Base-by-base conservation (phyloP, 2,797 vertebrate species). In the Enteromius anoplus region DNA sequence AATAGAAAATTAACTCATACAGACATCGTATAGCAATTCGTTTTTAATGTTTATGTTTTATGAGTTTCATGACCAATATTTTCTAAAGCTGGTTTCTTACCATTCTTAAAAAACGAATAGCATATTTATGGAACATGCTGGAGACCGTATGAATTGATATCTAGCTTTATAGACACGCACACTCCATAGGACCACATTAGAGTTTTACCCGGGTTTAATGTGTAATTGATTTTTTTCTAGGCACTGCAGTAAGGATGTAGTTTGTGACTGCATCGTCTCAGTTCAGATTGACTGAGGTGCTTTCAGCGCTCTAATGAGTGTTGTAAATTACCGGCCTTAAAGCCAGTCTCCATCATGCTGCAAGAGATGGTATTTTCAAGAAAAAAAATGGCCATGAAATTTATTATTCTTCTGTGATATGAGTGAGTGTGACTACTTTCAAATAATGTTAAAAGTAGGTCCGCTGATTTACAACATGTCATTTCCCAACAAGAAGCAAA, bases 381-480 rank as follows among this genome's bases (percentile, higher is more conserved):
- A 49, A 29, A 58, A 64, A 51, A 85, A 40, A 71, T 17, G 19
- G 14, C 51, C 19, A 42, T 69, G 23, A 40, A 84, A 83, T 85
- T 49, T 82, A 84, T 86, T 82, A 85, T 80, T 75, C 79, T 80
- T 68, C 65, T 79, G 79, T 55, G 69, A 85, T 66, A 75, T 42
- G 80, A 77, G 64, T 42, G 76, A 83, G 73, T 75, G 26, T 49
- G 76, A 71, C 76, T 84, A 78, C 64, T 84, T 76, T 84, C 29
- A 53, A 81, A 84, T 86, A 62, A 65, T 85, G 83, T 89, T 75
- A 78, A 53, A 88, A 86, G 71, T 68, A 62, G 15, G 62, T 71
- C 19, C 70, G 1, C 34, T 77, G 84, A 91, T 87, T 90, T 88
- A 84, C 82, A 55, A 84, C 79, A 68, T 65, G 51, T 47, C 75